Evolutionary conservation across 2,888 invertebrate species (phyloP).

Genomic region (Nephrotoma appendiculata): DNA sequence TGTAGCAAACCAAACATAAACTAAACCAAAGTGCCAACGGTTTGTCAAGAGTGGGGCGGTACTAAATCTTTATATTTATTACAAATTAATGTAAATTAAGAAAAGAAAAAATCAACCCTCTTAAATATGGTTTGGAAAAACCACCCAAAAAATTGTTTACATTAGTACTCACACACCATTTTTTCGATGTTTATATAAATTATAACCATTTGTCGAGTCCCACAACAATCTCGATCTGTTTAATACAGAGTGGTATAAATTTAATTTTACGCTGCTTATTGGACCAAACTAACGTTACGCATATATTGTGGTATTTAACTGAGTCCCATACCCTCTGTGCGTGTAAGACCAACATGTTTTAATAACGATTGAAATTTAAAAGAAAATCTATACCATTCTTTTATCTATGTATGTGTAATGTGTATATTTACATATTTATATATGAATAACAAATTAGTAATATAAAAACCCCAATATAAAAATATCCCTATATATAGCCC

Average conservation of each 20-base stretch:
- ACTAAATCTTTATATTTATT: neutral
- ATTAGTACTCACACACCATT: neutral
- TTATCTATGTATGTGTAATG: neutral
- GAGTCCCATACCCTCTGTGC: too few species aligned
- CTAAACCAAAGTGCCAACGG: neutral
- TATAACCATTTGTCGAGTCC: neutral
- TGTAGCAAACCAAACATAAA: neutral
- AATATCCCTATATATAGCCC: neutral
- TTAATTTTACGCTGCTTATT: too few species aligned
- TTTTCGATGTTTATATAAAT: neutral
- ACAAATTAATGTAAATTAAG: neutral
- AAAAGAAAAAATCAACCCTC: neutral
- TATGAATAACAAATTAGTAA: neutral
- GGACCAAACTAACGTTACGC: too few species aligned
- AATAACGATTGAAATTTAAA: neutral
- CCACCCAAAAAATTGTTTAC: neutral
- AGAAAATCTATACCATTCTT: neutral
- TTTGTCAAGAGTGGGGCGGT: neutral
- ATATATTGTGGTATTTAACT: too few species aligned
- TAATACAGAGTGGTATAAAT: neutral
- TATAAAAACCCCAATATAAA: neutral
- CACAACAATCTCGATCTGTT: neutral
- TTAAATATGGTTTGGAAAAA: neutral
- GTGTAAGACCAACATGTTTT: too few species aligned
- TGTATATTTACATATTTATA: neutral